Percentiles rank a stretch among this genome's conserved stretches.
Evolutionary conservation across 2,113 vertebrate species (phyloP).

Genomic region (Tachysurus vachellii): DNA sequence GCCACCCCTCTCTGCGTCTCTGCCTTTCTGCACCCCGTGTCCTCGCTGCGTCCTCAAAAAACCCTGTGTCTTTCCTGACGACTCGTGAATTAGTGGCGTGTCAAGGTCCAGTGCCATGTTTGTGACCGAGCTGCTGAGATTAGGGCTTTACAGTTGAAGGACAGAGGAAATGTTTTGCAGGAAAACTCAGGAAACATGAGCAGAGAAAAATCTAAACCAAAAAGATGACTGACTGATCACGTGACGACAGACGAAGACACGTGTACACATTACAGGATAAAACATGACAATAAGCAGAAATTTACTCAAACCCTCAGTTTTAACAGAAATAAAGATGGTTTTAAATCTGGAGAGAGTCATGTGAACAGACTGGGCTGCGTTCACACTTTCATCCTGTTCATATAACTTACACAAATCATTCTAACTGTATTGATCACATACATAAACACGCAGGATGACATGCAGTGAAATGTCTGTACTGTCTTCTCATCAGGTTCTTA

Average conservation of each 20-base stretch:
- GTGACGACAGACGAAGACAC: no score
- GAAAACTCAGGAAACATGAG: conserved; percentile 65
- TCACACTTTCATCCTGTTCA: background rate
- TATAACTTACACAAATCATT: no score
- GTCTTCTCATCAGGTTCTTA: conserved; percentile 53
- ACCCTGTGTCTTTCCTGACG: conserved; percentile 56
- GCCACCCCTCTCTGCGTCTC: conserved; percentile 55
- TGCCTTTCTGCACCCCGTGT: conserved; percentile 44
- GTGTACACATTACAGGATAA: background rate
- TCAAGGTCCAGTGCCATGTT: conserved; percentile 65
- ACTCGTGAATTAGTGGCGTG: conserved; percentile 49
- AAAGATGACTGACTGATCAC: background rate
- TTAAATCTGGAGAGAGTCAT: background rate
- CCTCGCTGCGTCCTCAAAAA: conserved; percentile 45
- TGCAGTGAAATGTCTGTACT: no score
- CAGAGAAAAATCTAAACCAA: conserved; percentile 16
- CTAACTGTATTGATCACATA: no score
- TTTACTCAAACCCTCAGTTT: background rate
- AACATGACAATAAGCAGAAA: background rate
- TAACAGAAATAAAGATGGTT: background rate
- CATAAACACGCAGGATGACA: no score
- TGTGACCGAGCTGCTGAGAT: conserved; percentile 69
- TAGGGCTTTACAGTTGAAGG: conserved; percentile 54
- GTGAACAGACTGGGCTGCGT: background rate
- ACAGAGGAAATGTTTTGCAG: conserved; percentile 66